A percentile compares a stretch with the other conserved stretches of the same genome.
Conservation (phyloP, 2,888 invertebrate species). For the Polymixis lichenea region DNA sequence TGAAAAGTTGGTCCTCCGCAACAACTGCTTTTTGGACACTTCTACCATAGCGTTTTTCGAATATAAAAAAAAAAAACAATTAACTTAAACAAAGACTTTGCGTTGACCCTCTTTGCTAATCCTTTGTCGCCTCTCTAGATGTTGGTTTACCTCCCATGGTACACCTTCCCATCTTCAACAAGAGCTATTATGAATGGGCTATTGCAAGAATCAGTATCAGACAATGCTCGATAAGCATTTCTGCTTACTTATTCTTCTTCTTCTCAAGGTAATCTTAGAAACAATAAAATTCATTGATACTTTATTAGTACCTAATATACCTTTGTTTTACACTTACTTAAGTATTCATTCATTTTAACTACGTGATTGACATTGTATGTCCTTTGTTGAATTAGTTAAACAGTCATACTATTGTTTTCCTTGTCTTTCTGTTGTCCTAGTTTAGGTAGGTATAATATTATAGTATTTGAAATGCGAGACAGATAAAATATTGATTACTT, state of each 20-base stretch:
- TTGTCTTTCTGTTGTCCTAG: constrained; percentile 32
- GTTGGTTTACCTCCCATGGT: background rate
- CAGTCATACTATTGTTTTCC: constrained; percentile 25
- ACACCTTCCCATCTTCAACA: background rate
- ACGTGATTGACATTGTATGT: constrained; percentile 13
- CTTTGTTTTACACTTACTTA: constrained; percentile 25
- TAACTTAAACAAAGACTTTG: background rate
- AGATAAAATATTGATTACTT: constrained; percentile 4
- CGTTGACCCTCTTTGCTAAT: background rate
- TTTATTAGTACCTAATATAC: background rate
- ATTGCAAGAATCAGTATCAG: background rate
- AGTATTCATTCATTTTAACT: constrained; percentile 16
- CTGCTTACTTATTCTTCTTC: background rate
- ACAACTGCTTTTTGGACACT: background rate
- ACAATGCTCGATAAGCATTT: background rate
- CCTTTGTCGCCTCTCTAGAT: too few relatives aligned
- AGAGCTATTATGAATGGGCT: background rate
- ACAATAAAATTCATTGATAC: constrained; percentile 23
- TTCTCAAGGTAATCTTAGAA: background rate
- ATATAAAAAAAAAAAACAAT: background rate
- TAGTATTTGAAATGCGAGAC: background rate
- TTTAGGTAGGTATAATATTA: background rate
- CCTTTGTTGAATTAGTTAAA: constrained; percentile 34
- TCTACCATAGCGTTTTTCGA: background rate
- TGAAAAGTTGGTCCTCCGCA: background rate